A percentile compares a stretch with the other conserved stretches of the same genome.
phyloP scores from a whole-genome alignment of 2,797 vertebrate species.

The Meriones psammophilus region DNA sequence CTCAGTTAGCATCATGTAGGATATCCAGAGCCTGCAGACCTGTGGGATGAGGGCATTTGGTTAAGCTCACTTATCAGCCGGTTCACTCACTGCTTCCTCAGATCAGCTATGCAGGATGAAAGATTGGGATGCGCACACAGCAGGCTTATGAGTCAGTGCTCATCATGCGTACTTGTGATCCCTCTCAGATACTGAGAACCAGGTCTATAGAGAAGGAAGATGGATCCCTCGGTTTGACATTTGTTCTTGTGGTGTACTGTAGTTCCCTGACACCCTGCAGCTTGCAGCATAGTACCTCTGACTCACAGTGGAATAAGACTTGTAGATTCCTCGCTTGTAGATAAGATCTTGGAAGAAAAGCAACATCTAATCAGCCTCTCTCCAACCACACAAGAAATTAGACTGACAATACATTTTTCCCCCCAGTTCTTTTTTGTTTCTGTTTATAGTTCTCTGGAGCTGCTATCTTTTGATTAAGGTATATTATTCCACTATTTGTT shows the following conservation, averaged over 20 bases:
- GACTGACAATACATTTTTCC: neutral
- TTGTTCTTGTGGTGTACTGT: neutral
- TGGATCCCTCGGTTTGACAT: neutral
- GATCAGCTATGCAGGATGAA: neutral
- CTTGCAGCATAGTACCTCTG: neutral
- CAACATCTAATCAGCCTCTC: conserved; percentile 6
- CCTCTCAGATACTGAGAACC: neutral
- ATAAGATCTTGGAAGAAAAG: neutral
- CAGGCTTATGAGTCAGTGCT: neutral
- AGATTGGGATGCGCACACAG: neutral
- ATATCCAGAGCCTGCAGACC: neutral
- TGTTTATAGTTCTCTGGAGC: conserved; percentile 46
- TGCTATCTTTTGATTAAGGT: conserved; percentile 74
- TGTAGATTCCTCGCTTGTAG: neutral
- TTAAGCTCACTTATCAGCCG: conserved; percentile 29
- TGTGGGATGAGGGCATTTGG: conserved; percentile 34
- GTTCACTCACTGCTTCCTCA: conserved; percentile 7
- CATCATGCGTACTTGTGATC: neutral
- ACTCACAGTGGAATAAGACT: neutral
- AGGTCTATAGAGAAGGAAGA: neutral
- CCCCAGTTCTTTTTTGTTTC: conserved; percentile 15
- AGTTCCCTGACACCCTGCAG: neutral
- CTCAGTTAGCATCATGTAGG: neutral
- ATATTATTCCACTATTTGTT: conserved; percentile 71
- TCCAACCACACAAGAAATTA: conserved; percentile 20